These are phyloP conservation scores for Heteromormyrus szaboi DNA, from an alignment of 2,797 vertebrate genomes.

Conservation along the genomic window DNA sequence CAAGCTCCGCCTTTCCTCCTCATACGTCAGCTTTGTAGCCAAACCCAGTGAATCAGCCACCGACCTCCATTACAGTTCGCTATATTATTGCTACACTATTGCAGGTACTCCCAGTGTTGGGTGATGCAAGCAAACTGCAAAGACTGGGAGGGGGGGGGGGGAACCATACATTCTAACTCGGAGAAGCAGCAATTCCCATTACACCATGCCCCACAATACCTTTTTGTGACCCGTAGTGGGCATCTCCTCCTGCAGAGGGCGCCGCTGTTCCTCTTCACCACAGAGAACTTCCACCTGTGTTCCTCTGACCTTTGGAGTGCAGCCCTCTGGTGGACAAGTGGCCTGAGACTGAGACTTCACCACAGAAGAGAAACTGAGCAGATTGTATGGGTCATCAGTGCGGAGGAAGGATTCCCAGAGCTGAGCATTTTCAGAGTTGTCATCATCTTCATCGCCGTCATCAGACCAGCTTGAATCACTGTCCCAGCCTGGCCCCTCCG, in stretches of 20 bases:
- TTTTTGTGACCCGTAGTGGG: background rate
- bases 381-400: slow-evolving; percentile 20
- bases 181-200: background rate
- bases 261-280: background rate
- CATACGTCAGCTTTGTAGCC: slow-evolving; percentile 9
- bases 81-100: background rate
- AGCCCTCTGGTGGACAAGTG: background rate
- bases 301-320: background rate
- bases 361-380: background rate
- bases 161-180: background rate
- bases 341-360: background rate
- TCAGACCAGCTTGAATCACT: slow-evolving; percentile 19
- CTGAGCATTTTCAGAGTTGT: background rate
- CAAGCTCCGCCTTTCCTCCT: background rate
- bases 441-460: background rate
- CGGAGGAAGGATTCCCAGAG: slow-evolving; percentile 18
- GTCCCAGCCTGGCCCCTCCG: background rate
- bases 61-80: background rate
- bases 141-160: background rate
- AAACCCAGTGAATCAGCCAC: background rate
- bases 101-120: background rate
- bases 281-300: background rate
- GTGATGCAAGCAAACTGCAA: background rate
- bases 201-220: background rate
- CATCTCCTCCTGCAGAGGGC: background rate